These are phyloP conservation scores for Aix galericulata DNA, from an alignment of 2,113 vertebrate genomes.

Conservation along the genomic window DNA sequence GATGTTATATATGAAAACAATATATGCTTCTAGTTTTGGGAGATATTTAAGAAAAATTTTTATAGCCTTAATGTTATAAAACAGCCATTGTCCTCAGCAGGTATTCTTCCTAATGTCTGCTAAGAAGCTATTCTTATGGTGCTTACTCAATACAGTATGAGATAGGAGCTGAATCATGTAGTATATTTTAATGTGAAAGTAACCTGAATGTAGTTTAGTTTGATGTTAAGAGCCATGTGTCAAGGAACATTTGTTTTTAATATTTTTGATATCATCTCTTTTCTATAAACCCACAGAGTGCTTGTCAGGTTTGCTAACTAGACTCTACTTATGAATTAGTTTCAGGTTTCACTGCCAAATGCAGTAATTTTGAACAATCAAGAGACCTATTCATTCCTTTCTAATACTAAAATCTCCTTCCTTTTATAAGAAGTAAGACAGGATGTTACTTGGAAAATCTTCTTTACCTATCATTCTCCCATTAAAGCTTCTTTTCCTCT, in stretches of 20 bases:
- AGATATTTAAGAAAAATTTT: background rate
- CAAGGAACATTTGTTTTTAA: constrained; percentile 9
- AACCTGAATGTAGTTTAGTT: background rate
- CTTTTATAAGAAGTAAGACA: background rate
- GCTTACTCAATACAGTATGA: background rate
- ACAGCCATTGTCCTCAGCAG: background rate
- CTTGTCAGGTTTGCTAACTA: constrained; percentile 42
- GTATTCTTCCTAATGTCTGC: background rate
- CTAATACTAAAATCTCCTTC: background rate
- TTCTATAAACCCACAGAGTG: background rate
- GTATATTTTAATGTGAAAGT: background rate
- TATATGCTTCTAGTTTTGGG: background rate
- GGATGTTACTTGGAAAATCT: constrained; percentile 15
- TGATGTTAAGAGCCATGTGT: background rate
- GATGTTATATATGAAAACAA: background rate
- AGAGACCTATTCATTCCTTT: constrained; percentile 40
- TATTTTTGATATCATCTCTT: constrained; percentile 14
- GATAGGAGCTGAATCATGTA: background rate
- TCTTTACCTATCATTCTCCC: constrained; percentile 16
- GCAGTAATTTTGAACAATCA: constrained; percentile 16
- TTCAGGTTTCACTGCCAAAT: constrained; percentile 22
- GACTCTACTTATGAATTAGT: background rate
- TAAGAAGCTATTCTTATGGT: background rate
- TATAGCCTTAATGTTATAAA: background rate
- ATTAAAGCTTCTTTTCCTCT: constrained; percentile 16